Evolutionary conservation across 2,797 vertebrate species (phyloP).

Genomic region (Hafferia zeledoni): DNA sequence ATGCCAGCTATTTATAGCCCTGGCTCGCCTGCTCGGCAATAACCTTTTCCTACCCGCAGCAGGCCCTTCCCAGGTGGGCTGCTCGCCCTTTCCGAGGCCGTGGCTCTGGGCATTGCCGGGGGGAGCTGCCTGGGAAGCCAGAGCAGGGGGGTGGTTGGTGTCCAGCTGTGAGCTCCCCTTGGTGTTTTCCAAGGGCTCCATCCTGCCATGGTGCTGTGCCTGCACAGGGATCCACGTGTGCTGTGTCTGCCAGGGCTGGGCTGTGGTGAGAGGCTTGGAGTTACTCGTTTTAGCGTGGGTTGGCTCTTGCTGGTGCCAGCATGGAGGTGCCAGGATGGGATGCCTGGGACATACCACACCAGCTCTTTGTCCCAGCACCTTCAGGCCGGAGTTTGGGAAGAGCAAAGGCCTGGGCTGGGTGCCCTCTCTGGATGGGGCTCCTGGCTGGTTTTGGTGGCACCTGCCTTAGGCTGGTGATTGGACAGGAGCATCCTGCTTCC

Average conservation of each 20-base stretch:
- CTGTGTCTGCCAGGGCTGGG: fast-evolving
- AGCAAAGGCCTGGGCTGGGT: neutral
- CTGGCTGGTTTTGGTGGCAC: neutral
- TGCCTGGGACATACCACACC: fast-evolving
- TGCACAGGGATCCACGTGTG: fast-evolving
- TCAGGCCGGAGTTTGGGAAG: neutral
- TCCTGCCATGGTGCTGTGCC: neutral
- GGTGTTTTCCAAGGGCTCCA: fast-evolving
- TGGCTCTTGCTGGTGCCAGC: neutral
- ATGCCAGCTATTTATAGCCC: slow-evolving; percentile 60
- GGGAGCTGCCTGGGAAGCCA: neutral
- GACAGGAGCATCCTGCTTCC: fast-evolving
- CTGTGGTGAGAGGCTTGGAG: neutral
- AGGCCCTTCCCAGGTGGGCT: slow-evolving; percentile 4
- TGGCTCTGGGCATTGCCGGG: fast-evolving
- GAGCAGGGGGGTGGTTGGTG: fast-evolving
- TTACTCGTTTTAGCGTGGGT: fast-evolving
- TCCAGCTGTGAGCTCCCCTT: fast-evolving
- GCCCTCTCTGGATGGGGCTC: fast-evolving
- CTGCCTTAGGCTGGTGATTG: fast-evolving
- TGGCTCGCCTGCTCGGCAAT: neutral
- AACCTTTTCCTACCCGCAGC: neutral
- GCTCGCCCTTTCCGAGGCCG: neutral
- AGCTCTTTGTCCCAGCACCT: neutral
- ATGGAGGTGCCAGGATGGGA: fast-evolving